Evolutionary conservation across 2,113 vertebrate genomes (phyloP), one percentile per base, ranked within the genome.

Genomic region (Crotalus horridus): DNA sequence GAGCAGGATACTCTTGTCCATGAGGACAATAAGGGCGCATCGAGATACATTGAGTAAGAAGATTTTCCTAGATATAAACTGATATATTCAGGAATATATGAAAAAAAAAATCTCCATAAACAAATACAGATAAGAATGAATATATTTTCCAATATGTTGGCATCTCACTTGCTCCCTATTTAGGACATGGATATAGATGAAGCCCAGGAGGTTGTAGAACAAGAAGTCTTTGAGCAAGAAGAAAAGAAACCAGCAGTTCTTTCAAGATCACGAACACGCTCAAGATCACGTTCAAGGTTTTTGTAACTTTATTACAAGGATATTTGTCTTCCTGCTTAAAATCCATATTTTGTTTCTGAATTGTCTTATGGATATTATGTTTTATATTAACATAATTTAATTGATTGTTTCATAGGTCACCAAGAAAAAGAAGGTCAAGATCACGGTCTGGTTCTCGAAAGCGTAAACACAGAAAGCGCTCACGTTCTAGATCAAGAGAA

Each of bases 391-490:
- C 4, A 24, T 6, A 93, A 94, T 90, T 96, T 89, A 97, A 92
- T 94, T 89, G 1, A 94, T 94, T 90, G 13, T 96, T 96, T 95
- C 93, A 10, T 95, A 99, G 99, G 93, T 99, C 99, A 89, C 99
- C 99, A 51, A 99, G 99, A 95, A 99, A 99, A 96, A 98, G 99
- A 87, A 97, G 99, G 94, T 99, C 99, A 43, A 97, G 99, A 90
- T 99, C 99, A 6, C 98, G 99, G 0, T 99, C 99, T 8, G 98
- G 99, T 91, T 99, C 99, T 91, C 98, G 99, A n/a, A 99, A 99
- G 51, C 98, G 98, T 7, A 99, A 99, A 90, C 99, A 99, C 91
- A 98, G 99, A 94, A 99, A 99, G 88, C 98, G 99, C 6, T 99
- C 99, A 0, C 98, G 99, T 0, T 99, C 99, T 0, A 98, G 99